Evolutionary conservation across 1,140 invertebrate species (phyloP).

Genomic region (Oreohelix idahoensis): DNA sequence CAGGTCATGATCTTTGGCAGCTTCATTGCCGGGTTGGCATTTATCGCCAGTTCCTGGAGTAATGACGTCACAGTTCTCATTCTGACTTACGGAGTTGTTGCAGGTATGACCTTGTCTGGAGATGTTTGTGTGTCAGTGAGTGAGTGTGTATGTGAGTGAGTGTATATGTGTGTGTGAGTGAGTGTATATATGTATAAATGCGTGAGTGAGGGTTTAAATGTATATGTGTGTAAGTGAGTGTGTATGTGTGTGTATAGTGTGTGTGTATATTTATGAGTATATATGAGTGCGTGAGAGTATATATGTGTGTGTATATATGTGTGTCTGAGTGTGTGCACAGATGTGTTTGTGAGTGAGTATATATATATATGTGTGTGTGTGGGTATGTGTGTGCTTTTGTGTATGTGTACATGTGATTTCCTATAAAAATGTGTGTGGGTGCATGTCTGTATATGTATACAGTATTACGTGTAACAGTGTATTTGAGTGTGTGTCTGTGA

Average conservation of each 20-base stretch:
- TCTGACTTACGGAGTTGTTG: conserved; percentile 93
- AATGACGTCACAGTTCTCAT: conserved; percentile 88
- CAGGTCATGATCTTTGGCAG: conserved; percentile 89
- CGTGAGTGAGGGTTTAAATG: not conserved
- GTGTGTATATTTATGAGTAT: not conserved
- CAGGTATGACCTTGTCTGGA: conserved; percentile 78
- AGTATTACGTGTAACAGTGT: too few species aligned
- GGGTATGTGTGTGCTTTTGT: too few species aligned
- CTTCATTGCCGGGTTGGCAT: conserved; percentile 82
- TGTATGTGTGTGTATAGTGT: too few species aligned
- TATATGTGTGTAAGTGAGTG: too few species aligned
- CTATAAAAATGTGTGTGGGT: too few species aligned
- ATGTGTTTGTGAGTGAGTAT: not conserved
- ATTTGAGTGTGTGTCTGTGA: too few species aligned
- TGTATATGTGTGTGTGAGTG: too few species aligned
- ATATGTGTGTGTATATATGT: not conserved
- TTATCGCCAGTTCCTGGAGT: conserved; percentile 84
- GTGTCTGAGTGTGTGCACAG: not conserved
- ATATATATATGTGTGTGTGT: too few species aligned
- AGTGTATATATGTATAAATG: not conserved
- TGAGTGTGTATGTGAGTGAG: too few species aligned
- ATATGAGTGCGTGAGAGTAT: not conserved
- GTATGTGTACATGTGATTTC: too few species aligned
- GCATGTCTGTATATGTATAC: too few species aligned
- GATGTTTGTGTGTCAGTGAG: too few species aligned